phyloP scores from a whole-genome alignment of 2,797 vertebrate genomes.

The Eutrigla gurnardus region DNA sequence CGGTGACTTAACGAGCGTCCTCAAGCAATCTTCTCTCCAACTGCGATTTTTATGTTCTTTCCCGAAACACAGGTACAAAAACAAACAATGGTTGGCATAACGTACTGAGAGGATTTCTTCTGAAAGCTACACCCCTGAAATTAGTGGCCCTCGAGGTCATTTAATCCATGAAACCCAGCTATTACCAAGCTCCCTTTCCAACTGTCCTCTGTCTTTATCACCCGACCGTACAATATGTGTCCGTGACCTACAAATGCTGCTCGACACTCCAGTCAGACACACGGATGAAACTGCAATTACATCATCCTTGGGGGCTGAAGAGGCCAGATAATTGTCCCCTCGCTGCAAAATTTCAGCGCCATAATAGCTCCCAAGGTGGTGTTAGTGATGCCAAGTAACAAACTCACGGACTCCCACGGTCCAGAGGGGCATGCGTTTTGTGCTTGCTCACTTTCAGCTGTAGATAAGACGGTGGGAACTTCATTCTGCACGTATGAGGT shows the following conservation, averaged over 20 bases:
- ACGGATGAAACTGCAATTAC: constrained; percentile 51
- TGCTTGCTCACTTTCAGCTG: constrained; percentile 60
- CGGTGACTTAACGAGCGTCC: constrained; percentile 9
- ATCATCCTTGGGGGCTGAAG: constrained; percentile 54
- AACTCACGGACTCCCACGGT: constrained; percentile 53
- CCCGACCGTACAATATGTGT: constrained; percentile 18
- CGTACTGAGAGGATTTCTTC: constrained; percentile 36
- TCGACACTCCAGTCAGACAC: constrained; percentile 29
- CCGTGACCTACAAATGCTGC: constrained; percentile 24
- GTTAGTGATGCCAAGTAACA: constrained; percentile 65
- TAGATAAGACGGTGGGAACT: constrained; percentile 71
- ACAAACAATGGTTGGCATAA: constrained; percentile 52
- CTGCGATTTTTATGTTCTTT: constrained; percentile 44
- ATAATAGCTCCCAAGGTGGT: constrained; percentile 66
- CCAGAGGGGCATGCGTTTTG: constrained; percentile 47
- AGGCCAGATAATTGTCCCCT: constrained; percentile 68
- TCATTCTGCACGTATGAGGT: constrained; percentile 38
- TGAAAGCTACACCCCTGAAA: constrained; percentile 39
- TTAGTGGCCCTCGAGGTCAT: constrained; percentile 55
- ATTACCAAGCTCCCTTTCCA: constrained; percentile 29
- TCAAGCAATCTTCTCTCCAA: constrained; percentile 23
- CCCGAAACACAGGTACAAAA: constrained; percentile 52
- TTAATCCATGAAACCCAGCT: constrained; percentile 50
- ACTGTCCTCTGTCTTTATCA: constrained; percentile 24
- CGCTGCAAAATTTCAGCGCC: constrained; percentile 51